phyloP scores from a whole-genome alignment of 2,797 vertebrate genomes.

The Salmo trutta region DNA sequence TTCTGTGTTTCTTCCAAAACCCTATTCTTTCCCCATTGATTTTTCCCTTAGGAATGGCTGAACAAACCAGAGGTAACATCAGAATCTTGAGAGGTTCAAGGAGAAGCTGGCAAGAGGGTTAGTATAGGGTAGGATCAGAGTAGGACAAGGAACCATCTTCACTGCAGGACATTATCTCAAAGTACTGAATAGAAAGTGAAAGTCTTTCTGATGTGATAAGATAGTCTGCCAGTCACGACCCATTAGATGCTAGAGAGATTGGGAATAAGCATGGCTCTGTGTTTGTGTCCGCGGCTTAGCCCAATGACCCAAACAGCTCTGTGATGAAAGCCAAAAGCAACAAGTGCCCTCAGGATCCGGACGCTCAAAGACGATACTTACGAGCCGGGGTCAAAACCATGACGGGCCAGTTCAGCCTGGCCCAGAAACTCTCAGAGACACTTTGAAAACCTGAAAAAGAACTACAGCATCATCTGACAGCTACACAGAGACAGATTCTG shows the following conservation, averaged over 20 bases:
- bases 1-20: too few species aligned
- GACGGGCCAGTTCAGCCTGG: neutral
- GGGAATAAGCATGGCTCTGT: neutral
- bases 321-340: neutral
- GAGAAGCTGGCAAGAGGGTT: neutral
- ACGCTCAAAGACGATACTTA: neutral
- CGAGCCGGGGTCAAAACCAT: neutral
- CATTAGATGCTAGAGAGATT: neutral
- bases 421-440: conserved; percentile 1
- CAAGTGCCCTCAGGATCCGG: neutral
- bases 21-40: too few species aligned
- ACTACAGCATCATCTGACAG: conserved; percentile 8
- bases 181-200: neutral
- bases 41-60: too few species aligned
- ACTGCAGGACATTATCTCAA: neutral
- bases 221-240: too few species aligned
- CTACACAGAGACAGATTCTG: neutral
- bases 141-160: neutral
- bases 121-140: neutral
- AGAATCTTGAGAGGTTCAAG: neutral
- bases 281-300: neutral
- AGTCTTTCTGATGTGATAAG: neutral
- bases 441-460: neutral
- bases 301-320: neutral
- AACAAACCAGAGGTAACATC: too few species aligned